phyloP scores from a whole-genome alignment of 1,140 invertebrate genomes.

The Drosophila albomicans region DNA sequence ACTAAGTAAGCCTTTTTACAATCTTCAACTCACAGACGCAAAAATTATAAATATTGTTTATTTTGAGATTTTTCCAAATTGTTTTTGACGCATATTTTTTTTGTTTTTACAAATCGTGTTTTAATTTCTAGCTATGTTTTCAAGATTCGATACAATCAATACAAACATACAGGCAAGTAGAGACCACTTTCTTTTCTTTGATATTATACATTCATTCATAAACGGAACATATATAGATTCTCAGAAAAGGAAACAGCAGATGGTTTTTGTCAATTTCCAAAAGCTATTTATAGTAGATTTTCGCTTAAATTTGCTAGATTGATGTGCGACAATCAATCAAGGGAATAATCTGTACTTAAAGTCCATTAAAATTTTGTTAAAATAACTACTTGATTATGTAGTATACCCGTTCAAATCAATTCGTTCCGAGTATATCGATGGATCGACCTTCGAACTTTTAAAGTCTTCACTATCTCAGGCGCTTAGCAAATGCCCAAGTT shows the following conservation, averaged over 20 bases:
- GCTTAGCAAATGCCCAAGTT: conserved; percentile 27
- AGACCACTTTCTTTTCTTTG: background rate
- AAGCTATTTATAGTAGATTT: conserved; percentile 6
- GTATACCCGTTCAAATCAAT: background rate
- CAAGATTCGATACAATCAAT: background rate
- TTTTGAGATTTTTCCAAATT: conserved; percentile 1
- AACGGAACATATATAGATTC: background rate
- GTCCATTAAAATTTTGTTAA: background rate
- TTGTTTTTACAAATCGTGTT: background rate
- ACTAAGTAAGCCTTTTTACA: conserved; percentile 19
- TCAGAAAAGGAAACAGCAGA: background rate
- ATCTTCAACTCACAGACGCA: background rate
- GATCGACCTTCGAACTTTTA: conserved; percentile 8
- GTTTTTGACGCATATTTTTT: background rate
- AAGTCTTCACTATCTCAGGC: conserved; percentile 16
- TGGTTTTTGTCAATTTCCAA: background rate
- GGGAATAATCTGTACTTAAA: background rate
- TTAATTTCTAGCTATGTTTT: background rate
- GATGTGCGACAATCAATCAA: background rate
- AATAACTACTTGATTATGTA: background rate
- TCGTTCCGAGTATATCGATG: background rate
- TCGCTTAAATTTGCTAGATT: too few relatives aligned
- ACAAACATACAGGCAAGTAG: conserved; percentile 6
- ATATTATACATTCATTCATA: conserved; percentile 2
- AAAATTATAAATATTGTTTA: background rate